Evolutionary conservation across 2,797 vertebrate genomes (phyloP).

Genomic region (Threskiornis aethiopicus): DNA sequence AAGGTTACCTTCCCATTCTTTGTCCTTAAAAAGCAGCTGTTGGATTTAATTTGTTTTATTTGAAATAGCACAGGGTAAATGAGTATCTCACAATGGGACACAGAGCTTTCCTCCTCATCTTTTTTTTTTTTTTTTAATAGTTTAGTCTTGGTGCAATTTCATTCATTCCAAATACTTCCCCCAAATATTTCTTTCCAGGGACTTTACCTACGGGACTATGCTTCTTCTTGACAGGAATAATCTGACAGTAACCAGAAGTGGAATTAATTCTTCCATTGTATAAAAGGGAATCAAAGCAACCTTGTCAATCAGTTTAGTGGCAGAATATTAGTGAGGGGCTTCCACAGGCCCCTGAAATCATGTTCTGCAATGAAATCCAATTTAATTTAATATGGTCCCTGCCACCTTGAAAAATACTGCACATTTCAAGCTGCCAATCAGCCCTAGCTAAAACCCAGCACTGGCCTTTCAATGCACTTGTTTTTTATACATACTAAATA

Average conservation of each 20-base stretch:
- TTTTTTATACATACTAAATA: neutral
- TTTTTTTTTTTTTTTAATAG: neutral
- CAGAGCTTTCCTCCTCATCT: neutral
- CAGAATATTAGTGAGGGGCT: neutral
- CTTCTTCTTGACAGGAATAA: neutral
- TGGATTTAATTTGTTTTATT: neutral
- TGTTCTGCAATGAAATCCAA: neutral
- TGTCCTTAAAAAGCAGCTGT: neutral
- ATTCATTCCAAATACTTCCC: neutral
- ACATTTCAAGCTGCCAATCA: neutral
- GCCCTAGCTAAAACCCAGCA: neutral
- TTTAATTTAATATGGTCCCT: neutral
- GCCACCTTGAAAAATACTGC: neutral
- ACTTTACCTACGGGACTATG: neutral
- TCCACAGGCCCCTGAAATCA: neutral
- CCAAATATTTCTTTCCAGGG: neutral
- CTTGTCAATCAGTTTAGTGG: neutral
- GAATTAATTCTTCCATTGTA: neutral
- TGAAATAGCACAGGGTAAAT: neutral
- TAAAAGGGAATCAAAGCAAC: neutral
- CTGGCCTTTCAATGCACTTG: neutral
- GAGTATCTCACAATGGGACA: neutral
- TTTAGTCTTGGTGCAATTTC: neutral
- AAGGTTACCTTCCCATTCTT: neutral
- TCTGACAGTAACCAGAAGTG: neutral